A percentile compares a stretch with the other conserved stretches of the same genome.
These are phyloP conservation scores for Zophobas atratus DNA, from an alignment of 1,140 invertebrate genomes.

Conservation along the genomic window DNA sequence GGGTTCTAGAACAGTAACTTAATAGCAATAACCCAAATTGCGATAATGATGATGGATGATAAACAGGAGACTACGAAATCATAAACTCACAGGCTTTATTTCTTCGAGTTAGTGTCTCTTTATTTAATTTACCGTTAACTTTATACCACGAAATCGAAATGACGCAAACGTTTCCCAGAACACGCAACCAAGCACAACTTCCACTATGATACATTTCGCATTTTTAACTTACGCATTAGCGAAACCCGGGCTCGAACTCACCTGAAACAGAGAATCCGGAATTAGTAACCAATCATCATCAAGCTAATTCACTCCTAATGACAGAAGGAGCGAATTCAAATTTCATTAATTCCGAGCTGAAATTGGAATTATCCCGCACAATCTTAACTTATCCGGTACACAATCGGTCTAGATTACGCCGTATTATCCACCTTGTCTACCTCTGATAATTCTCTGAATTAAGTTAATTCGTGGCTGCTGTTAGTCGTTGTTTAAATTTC, in stretches of 20 bases:
- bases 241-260: background rate
- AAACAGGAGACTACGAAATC: slow-evolving; percentile 41
- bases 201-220: too few species aligned
- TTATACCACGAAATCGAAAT: slow-evolving; percentile 16
- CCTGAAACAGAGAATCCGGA: background rate
- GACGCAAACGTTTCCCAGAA: background rate
- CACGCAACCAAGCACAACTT: too few species aligned
- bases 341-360: slow-evolving; percentile 10
- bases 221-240: too few species aligned
- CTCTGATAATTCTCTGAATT: slow-evolving; percentile 54
- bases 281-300: slow-evolving; percentile 1
- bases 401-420: slow-evolving; percentile 52
- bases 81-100: slow-evolving; percentile 34
- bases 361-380: slow-evolving; percentile 23
- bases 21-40: slow-evolving; percentile 38
- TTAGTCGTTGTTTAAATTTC: slow-evolving; percentile 55
- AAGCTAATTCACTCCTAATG: slow-evolving; percentile 3
- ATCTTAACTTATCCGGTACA: slow-evolving; percentile 36
- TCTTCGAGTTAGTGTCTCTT: slow-evolving; percentile 38
- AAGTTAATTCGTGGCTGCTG: slow-evolving; percentile 55
- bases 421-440: slow-evolving; percentile 57
- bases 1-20: slow-evolving; percentile 34
- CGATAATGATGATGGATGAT: slow-evolving; percentile 40
- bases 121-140: slow-evolving; percentile 32
- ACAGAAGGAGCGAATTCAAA: slow-evolving; percentile 5